phyloP scores from a whole-genome alignment of 1,140 invertebrate species.

The Eueides isabella region DNA sequence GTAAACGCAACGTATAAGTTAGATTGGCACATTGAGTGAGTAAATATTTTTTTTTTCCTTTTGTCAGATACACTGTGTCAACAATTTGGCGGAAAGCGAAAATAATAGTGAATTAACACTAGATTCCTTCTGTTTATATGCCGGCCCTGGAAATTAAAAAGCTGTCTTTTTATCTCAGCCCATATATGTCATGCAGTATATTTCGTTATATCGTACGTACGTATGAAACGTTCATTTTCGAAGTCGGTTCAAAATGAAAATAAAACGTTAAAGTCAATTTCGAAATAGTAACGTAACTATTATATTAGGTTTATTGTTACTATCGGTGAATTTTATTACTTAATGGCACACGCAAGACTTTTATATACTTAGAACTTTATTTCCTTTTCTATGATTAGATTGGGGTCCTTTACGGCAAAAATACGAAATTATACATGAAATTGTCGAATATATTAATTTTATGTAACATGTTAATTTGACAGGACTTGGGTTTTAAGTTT shows the following conservation, averaged over 20 bases:
- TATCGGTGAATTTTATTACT: slow-evolving; percentile 23
- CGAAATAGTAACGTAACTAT: slow-evolving; percentile 28
- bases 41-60: too few relatives aligned
- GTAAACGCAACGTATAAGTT: too few relatives aligned
- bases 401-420: slow-evolving; percentile 5
- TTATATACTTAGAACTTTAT: slow-evolving; percentile 26
- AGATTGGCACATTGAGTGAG: too few relatives aligned
- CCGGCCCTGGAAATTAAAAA: too few relatives aligned
- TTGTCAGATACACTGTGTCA: too few relatives aligned
- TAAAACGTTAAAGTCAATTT: slow-evolving; percentile 20
- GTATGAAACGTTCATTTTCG: not conserved
- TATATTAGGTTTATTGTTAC: slow-evolving; percentile 23
- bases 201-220: not conserved
- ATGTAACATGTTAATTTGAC: not conserved
- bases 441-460: slow-evolving; percentile 1
- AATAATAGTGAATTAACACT: too few relatives aligned
- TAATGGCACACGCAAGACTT: slow-evolving; percentile 29
- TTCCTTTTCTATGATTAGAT: slow-evolving; percentile 24
- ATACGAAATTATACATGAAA: not conserved
- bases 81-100: too few relatives aligned
- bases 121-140: too few relatives aligned
- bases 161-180: too few relatives aligned
- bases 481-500: not conserved
- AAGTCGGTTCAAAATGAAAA: slow-evolving; percentile 16
- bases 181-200: not conserved